Evolutionary conservation across 1,140 invertebrate species (phyloP).

Genomic region (Anastatus disparis): DNA sequence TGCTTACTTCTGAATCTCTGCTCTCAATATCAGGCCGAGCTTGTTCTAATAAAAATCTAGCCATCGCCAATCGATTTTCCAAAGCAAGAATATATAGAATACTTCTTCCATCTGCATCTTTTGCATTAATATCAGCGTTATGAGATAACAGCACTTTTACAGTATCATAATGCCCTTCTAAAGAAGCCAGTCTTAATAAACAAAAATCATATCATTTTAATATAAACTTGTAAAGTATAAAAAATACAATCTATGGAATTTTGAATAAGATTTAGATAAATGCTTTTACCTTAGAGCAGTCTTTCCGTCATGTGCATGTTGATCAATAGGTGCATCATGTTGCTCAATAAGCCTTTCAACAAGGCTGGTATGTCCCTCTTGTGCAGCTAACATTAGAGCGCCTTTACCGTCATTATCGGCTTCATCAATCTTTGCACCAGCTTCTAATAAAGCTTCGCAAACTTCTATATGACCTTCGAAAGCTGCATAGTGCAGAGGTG

Average conservation of each 20-base stretch:
- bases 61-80: conserved; percentile 89
- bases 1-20: conserved; percentile 83
- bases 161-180: conserved; percentile 88
- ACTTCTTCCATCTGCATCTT: conserved; percentile 91
- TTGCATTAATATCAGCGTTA: conserved; percentile 88
- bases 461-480: conserved; percentile 93
- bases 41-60: conserved; percentile 81
- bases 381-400: conserved; percentile 86
- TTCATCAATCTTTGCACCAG: conserved; percentile 91
- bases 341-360: conserved; percentile 79
- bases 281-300: conserved; percentile 87
- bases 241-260: neutral
- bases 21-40: conserved; percentile 86
- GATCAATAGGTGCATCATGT: conserved; percentile 84
- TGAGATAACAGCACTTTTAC: conserved; percentile 78
- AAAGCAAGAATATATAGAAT: conserved; percentile 92
- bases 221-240: neutral
- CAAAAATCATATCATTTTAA: conserved; percentile 3
- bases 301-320: conserved; percentile 92
- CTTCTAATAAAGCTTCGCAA: conserved; percentile 86
- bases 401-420: conserved; percentile 95
- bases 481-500: conserved; percentile 91
- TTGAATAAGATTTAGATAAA: neutral
- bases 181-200: conserved; percentile 76
- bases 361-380: conserved; percentile 85